Base-by-base conservation (phyloP, 35 echinoderm and acorn worm species). In the Patiria miniata region DNA sequence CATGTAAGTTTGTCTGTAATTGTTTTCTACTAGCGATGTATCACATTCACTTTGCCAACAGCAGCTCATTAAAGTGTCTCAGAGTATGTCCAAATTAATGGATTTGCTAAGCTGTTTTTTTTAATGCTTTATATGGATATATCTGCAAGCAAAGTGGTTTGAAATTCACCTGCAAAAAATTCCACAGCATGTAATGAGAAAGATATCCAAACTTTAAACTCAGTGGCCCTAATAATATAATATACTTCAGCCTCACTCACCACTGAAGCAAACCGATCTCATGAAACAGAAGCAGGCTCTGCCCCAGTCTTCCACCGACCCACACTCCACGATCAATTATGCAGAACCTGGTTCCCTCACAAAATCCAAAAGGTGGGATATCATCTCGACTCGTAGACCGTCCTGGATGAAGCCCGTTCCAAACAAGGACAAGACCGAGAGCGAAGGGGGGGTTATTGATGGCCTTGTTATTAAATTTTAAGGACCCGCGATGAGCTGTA, bases 261-360 rank as follows among this genome's bases (percentile, higher is more conserved):
- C 29, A 23, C 65, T 30, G 26, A 18, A 26, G 7, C 8, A 73
- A 73, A 73, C 23, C 23, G 34, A 60, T 30, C 2, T 23, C 65
- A 73, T 73, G 65, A 34, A 73, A 73, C 65, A 73, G 65, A 73
- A 73, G 65, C 29, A 26, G 65, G 34, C 18, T 14, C 23, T 12
- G 29, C 19, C n/a, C 1, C 14, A 30, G 34, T 28, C 34, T 23
- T 30, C 19, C 1, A 34, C 23, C 29, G 26, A 26, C 28, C 57
- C 65, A 73, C 29, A 34, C 65, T 73, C 65, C 26, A 32, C 29
- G 26, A 73, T 73, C 23, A 73, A 73, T 73, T 32, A 73, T 73
- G 65, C 65, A 73, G 65, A 30, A 73, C 65, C 65, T 47, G 34
- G 65, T 73, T 73, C 65, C 23, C 14, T 73, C 65, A 73, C 65